Percentiles rank a stretch among this genome's conserved stretches.
phyloP scores from a whole-genome alignment of 2,888 invertebrate genomes.

The Ypsolopha scabrella region DNA sequence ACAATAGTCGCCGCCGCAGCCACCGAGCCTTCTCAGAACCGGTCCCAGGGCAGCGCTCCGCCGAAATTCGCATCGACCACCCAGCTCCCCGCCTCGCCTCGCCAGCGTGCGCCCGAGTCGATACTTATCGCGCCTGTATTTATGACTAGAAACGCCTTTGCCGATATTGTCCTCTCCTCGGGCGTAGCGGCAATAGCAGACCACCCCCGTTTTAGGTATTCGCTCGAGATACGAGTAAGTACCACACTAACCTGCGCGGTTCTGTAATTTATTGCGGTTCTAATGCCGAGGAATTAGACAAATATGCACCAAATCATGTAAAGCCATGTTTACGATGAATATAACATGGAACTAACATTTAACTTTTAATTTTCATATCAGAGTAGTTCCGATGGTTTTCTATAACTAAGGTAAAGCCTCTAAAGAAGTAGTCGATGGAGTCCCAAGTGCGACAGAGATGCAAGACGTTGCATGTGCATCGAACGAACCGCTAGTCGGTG shows the following conservation, averaged over 20 bases:
- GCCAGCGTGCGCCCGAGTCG: slow-evolving; percentile 17
- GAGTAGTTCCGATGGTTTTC: too few species aligned
- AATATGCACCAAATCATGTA: too few species aligned
- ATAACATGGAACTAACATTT: too few species aligned
- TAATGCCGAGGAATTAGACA: neutral
- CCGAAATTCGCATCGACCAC: slow-evolving; percentile 68
- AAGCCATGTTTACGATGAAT: too few species aligned
- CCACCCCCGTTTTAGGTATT: slow-evolving; percentile 7
- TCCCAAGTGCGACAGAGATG: slow-evolving; percentile 21
- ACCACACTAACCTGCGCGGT: neutral
- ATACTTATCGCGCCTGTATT: slow-evolving; percentile 63
- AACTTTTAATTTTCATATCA: too few species aligned
- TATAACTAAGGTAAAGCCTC: too few species aligned
- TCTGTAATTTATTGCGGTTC: neutral
- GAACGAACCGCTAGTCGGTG: slow-evolving; percentile 33
- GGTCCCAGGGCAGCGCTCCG: slow-evolving; percentile 54
- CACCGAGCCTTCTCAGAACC: slow-evolving; percentile 58
- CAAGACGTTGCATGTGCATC: slow-evolving; percentile 11
- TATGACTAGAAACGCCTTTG: slow-evolving; percentile 52
- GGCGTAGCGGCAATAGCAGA: slow-evolving; percentile 3
- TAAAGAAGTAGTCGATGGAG: too few species aligned
- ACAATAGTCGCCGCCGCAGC: slow-evolving; percentile 52
- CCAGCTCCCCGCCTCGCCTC: slow-evolving; percentile 32
- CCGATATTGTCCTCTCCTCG: slow-evolving; percentile 6
- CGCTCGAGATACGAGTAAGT: neutral